Evolutionary conservation across 2,113 vertebrate genomes (phyloP), one percentile per base, ranked within the genome.

Genomic region (Chaetodon trifascialis): DNA sequence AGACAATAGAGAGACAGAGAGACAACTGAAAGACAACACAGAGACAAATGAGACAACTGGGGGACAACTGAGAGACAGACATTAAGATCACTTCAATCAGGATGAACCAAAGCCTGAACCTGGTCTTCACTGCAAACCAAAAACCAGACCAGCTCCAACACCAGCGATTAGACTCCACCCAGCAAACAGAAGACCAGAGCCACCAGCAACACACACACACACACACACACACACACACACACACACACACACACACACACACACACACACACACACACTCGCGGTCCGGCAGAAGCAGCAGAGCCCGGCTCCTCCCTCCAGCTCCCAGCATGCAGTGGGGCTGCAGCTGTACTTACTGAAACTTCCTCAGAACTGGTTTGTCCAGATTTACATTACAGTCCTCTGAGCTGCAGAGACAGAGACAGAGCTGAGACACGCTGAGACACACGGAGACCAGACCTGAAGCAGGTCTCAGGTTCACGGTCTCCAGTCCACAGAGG

Each of bases 291-390:
- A 71, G 52, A 64, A 52, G 36, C 66, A 77, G 19, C 70, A 78
- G 40, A 49, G 56, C 38, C 81, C 64, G 5, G 47, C 34, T 25
- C 47, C 63, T 42, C 19, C 55, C 71, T 58, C 76, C 89, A 89
- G 73, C 60, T 91, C 91, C 89, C 90, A 90, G 79, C 90, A 94
- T 91, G 86, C 90, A 86, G 6, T 79, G 84, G 73, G 79, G 69
- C 86, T 54, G 72, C 73, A 58, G 49, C 80, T 82, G 88, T 97
- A 99, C 98, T 99, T 97, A 99, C 98, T 94, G 89, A 92, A 97
- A 97, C 90, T 77, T 97, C 94, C 90, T 97, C 90, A 98, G 96
- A 94, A 97, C 94, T 21, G 97, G 96, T 79, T 96, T 98, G 95
- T 97, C 94, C 92, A 88, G 95, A 88, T 83, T 95, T 81, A 95